Conservation (phyloP, 53 echinoderm and acorn worm genomes). For the Stichopus horrens region DNA sequence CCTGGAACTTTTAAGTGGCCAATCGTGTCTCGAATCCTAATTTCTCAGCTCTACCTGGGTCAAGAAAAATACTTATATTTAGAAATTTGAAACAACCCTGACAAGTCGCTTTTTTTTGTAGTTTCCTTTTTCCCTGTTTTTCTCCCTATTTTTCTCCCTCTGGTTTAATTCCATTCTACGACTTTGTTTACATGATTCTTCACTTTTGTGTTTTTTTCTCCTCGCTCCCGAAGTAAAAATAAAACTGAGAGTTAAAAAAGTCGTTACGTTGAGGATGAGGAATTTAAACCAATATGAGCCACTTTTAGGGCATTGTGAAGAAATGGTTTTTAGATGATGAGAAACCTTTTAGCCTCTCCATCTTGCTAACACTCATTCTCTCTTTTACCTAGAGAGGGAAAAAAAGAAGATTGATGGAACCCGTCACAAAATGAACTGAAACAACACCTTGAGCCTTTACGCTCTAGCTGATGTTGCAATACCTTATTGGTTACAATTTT, state of each 20-base stretch:
- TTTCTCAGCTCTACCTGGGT: background rate
- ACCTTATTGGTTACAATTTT: too few species aligned
- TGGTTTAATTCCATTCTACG: background rate
- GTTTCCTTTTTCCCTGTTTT: background rate
- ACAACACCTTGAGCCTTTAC: background rate
- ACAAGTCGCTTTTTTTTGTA: background rate
- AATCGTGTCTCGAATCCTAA: background rate
- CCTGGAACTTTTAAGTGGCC: background rate
- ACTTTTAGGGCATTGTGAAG: background rate
- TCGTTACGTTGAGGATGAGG: background rate
- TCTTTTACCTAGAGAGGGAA: too few species aligned
- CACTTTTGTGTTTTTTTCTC: background rate
- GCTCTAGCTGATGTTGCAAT: too few species aligned
- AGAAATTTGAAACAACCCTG: background rate
- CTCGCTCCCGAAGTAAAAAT: background rate
- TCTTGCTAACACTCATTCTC: background rate
- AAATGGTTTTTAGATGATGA: background rate
- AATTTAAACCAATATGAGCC: background rate
- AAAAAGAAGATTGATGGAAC: background rate
- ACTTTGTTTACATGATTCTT: background rate
- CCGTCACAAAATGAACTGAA: background rate
- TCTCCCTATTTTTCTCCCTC: background rate
- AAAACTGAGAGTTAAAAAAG: background rate
- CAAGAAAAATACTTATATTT: background rate
- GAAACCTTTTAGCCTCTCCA: background rate